Base-by-base conservation (phyloP, 1,140 invertebrate species). In the Odontomachus brunneus region DNA sequence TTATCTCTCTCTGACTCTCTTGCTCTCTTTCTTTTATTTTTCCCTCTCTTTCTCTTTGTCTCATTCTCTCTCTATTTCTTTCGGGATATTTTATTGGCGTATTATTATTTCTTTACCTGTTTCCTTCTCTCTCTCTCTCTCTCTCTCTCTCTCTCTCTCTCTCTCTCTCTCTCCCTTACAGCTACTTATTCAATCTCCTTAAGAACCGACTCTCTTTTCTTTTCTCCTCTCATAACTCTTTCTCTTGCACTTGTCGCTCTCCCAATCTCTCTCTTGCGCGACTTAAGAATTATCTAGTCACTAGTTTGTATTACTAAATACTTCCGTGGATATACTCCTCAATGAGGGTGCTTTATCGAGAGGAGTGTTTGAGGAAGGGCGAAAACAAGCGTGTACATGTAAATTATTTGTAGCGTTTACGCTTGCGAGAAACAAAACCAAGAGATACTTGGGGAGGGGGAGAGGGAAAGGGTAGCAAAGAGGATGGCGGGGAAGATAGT, bases 201-300 rank as follows among this genome's bases (percentile, higher is more conserved):
- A 38, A 73, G 48, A 53, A 44, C 33, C 59, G 17, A 57, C 48
- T 65, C 53, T 65, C 53, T 63, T 22, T 60, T 17, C 73, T 73
- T 44, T 38, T 63, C 76, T 38, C n/a, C 24, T 9, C 72, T 65
- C 7, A 14, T 22, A 17, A 80, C 19, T 85, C 38, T 67, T 66
- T 80, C 26, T 81, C 75, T 84, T 38, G 83, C 71, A 62, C 55
- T 84, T 85, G 33, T 83, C 49, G 82, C 65, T 89, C 69, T 88
- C 73, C 65, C 74, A 59, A 74, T 82, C 78, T 80, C 81, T 89
- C 57, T 88, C 81, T 85, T 84, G 89, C 81, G 88, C 86, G 85
- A 91, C 89, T 90, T 91, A 89, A 91, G 67, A 11, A 88, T 88
- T 84, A 90, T 91, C 90, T 91, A 91, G 90, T 91, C 90, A 91